These are phyloP conservation scores for Epicauta chinensis DNA, from an alignment of 1,140 invertebrate species.

Conservation along the genomic window DNA sequence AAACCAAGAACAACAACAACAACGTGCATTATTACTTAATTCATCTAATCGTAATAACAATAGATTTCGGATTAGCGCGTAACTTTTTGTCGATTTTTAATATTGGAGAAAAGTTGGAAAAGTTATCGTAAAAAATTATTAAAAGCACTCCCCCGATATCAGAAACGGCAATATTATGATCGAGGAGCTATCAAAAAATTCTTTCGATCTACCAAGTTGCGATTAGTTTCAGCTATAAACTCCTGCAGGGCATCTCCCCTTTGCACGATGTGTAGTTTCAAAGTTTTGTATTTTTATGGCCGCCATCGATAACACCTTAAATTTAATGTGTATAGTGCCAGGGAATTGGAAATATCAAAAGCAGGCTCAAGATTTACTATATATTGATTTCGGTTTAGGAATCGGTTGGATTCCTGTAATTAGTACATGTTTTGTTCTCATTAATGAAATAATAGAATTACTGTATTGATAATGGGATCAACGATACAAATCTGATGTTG, in stretches of 20 bases:
- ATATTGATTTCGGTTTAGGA: no score
- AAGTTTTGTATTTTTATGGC: constrained; percentile 18
- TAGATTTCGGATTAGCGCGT: no score
- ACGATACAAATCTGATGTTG: no score
- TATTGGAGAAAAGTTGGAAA: constrained; percentile 5
- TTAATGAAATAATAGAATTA: no score
- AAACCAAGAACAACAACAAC: background rate
- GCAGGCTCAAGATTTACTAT: no score
- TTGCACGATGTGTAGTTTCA: constrained; percentile 15
- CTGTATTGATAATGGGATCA: no score
- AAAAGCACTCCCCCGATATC: background rate
- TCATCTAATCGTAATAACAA: background rate
- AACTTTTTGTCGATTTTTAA: no score
- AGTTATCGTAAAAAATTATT: background rate
- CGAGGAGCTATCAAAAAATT: constrained; percentile 12
- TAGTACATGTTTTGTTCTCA: no score
- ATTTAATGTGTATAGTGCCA: no score
- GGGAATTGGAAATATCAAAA: no score
- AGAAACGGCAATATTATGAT: background rate
- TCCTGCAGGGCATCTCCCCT: constrained; percentile 8
- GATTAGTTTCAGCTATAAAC: constrained; percentile 18
- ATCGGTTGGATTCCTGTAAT: no score
- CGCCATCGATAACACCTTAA: constrained; percentile 4
- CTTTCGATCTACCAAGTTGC: constrained; percentile 8
- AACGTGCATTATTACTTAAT: constrained; percentile 8